Evolutionary conservation across 2,888 invertebrate species (phyloP).

Genomic region (Abscondita cerata): DNA sequence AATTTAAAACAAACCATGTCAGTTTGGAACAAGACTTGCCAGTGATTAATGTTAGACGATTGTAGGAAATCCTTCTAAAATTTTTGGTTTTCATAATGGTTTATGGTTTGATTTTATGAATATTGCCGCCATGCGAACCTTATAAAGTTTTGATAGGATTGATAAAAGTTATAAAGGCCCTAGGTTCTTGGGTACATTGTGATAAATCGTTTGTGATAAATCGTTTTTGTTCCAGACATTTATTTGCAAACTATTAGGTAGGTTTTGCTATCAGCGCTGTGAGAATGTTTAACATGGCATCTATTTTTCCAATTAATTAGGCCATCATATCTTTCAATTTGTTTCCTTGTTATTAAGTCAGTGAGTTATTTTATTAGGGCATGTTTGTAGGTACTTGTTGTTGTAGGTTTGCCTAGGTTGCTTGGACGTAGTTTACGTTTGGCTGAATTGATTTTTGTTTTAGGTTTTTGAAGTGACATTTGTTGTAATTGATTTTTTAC

Average conservation of each 20-base stretch:
- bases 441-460: neutral
- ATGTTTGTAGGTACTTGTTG: neutral
- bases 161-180: neutral
- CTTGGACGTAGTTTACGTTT: neutral
- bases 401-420: neutral
- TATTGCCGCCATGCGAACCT: neutral
- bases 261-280: neutral
- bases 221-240: neutral
- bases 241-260: neutral
- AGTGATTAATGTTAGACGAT: neutral
- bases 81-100: neutral
- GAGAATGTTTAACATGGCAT: neutral
- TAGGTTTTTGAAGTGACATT: neutral
- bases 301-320: neutral
- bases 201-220: too few relatives aligned
- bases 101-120: neutral
- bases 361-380: neutral
- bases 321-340: neutral
- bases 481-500: neutral
- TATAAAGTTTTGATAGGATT: neutral
- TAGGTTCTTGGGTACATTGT: neutral
- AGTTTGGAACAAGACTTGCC: neutral
- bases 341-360: neutral
- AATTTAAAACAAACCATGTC: neutral
- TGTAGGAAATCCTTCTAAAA: neutral